Evolutionary conservation across 2,797 vertebrate genomes (phyloP), one percentile per base, ranked within the genome.

Genomic region (Crypturellus tataupa): DNA sequence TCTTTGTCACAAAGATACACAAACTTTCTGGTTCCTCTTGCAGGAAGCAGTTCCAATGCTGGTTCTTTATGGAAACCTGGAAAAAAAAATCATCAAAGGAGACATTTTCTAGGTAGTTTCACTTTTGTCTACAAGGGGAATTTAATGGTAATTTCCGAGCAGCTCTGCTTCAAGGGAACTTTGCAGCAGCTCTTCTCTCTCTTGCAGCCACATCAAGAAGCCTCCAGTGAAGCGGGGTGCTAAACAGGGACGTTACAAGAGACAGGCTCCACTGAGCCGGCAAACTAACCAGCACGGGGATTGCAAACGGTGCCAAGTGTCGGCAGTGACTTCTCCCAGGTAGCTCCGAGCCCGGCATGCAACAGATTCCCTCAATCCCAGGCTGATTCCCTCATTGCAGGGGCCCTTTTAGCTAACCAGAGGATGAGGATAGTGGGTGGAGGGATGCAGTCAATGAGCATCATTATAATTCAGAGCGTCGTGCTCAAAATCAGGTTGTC

Each of bases 1-100:
- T 6, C 9, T 71, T 64, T 75, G 4, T 62, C 21, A 10, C 5
- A 51, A 78, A 87, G 37, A 23, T 31, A 7, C 0, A 0, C 1
- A 1, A 39, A 27, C 8, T 44, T 76, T 40, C 12, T 6, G 25
- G 2, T 62, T 81, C 42, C 35, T 73, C 40, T 31, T 58, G 6
- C 24, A 64, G 47, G 67, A 69, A 76, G 46, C 0, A 0, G 76
- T 72, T 46, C 49, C 25, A 12, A 19, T 60, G 29, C 16, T 0
- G 0, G 9, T 9, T 85, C 39, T 62, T 80, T 51, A 68, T 37
- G 33, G 31, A 92, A 23, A 44, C 16, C 24, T 39, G 37, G 59
- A 83, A 91, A 83, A 49, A 49, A 49, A 49, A 49, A 24, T n/a
- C 27, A 47, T 49, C 79, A 27, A 78, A 76, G 44, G 10, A 27